Evolutionary conservation across 1,140 invertebrate species (phyloP), one percentile per base, ranked within the genome.

Genomic region (Eueides isabella): DNA sequence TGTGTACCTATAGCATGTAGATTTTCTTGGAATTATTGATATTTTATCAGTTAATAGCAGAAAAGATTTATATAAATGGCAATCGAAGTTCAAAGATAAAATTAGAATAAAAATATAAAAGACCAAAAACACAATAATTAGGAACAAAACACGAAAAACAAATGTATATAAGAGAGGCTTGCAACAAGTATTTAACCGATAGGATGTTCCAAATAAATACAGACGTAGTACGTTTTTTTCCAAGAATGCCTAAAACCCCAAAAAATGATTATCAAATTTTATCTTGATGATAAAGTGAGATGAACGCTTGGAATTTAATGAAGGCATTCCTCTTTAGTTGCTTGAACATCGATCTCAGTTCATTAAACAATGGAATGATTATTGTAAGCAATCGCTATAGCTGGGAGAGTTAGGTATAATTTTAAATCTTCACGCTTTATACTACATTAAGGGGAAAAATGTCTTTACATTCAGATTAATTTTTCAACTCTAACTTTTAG

Each of bases 201-300:
- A 55, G 48, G 26, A 55, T 55, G 44, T 11, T 23, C 2, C 23
- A 55, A 55, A 23, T 55, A 55, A 55, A 55, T 55, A 44, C 41
- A 2, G n/a, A 26, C 44, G 44, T 55, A 19, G 19, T 11, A 55
- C 23, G 3, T 30, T 29, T 2, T 30, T 62, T 62, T 62, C 29
- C 14, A 30, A 30, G 61, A 62, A 29, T 30, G 28, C 30, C 28
- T n/a, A n/a, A n/a, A 30, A 62, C 16, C 14, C 28, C 28, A 30
- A 55, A 55, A 55, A 55, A 55, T 26, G 23, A 23, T 19, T 19
- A 19, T 62, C 14, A n/a, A 62, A 62, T 30, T 30, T 6, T 62
- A 14, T 62, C 61, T 29, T 62, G 61, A 29, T 62, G 61, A 62
- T 62, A 28, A 30, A 62, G 61, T 62, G 61, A 62, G 61, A 62